Evolutionary conservation across 1,140 invertebrate genomes (phyloP), one percentile per base, ranked within the genome.

Genomic region (Tetramorium parvispinum): DNA sequence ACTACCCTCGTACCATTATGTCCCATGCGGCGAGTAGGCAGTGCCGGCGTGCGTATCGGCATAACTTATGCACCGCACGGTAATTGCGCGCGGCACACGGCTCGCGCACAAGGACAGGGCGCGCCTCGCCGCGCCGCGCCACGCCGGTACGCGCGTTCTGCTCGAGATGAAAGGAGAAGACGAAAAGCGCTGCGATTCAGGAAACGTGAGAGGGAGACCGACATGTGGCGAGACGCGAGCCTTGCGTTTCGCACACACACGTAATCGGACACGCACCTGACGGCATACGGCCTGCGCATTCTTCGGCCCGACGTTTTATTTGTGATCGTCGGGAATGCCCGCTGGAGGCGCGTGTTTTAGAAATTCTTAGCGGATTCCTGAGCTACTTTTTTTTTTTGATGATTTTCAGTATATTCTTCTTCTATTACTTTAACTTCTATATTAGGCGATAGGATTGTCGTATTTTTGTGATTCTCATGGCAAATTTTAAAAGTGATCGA

Each of bases 71-170:
- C 79, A 81, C 46, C 70, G 57, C 71, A 13, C 51, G 5, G 73
- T 81, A 81, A 89, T 87, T 82, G 85, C 71, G 78, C 78, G 79
- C 81, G 57, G 85, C 77, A 27, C 37, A 32, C 63, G 18, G 24
- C 70, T 86, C 65, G 79, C 66, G 59, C 51, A 70, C 89, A 92
- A 92, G 91, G 89, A 90, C 90, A 79, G 83, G 70, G 82, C 82
- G 82, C 90, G 85, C 90, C 89, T 87, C 43, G 75, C 21, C 32
- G 3, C 32, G 32, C 32, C 27, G 27, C 27, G 27, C 27, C 32
- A 0, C 32, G 32, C 32, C 32, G 51, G 3, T n/a, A 10, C 32
- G 1, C 21, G 18, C 7, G 65, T 7, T 4, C 32, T 1, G 10
- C n/a, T 18, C 21, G 65, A 66, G 46, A 79, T 8, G 61, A 79